These are phyloP conservation scores for Xiphophorus couchianus DNA, from an alignment of 2,113 vertebrate genomes.

Conservation along the genomic window DNA sequence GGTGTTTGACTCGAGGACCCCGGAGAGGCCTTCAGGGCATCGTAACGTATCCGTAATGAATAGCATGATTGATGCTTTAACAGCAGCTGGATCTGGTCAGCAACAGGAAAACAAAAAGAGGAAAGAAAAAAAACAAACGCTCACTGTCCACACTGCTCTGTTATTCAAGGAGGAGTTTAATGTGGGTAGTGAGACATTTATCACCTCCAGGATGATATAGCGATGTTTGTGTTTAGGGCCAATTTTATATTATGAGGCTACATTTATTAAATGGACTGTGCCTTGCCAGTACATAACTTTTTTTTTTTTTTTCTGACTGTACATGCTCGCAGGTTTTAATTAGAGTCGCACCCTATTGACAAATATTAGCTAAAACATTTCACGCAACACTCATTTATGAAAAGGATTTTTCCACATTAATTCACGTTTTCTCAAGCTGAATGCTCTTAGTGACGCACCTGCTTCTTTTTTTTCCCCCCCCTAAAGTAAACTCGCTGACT, in stretches of 20 bases:
- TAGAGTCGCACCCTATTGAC: neutral
- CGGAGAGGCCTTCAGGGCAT: slow-evolving; percentile 24
- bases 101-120: neutral
- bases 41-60: slow-evolving; percentile 20
- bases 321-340: neutral
- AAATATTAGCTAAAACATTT: slow-evolving; percentile 19
- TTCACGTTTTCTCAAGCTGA: slow-evolving; percentile 30
- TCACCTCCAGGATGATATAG: slow-evolving; percentile 23
- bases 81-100: slow-evolving; percentile 6
- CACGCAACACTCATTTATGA: slow-evolving; percentile 17
- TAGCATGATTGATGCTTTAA: slow-evolving; percentile 10
- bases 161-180: slow-evolving; percentile 2
- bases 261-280: slow-evolving; percentile 15
- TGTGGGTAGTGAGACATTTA: neutral
- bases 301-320: slow-evolving; percentile 12
- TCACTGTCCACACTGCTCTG: neutral
- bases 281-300: neutral
- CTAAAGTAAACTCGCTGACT: slow-evolving; percentile 2
- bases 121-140: neutral
- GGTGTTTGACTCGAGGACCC: slow-evolving; percentile 46
- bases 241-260: slow-evolving; percentile 6
- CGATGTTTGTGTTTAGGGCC: neutral
- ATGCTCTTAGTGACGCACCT: neutral
- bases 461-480: neutral
- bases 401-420: slow-evolving; percentile 9